Evolutionary conservation across 2,888 invertebrate genomes (phyloP).

Genomic region (Scotopteryx bipunctaria): DNA sequence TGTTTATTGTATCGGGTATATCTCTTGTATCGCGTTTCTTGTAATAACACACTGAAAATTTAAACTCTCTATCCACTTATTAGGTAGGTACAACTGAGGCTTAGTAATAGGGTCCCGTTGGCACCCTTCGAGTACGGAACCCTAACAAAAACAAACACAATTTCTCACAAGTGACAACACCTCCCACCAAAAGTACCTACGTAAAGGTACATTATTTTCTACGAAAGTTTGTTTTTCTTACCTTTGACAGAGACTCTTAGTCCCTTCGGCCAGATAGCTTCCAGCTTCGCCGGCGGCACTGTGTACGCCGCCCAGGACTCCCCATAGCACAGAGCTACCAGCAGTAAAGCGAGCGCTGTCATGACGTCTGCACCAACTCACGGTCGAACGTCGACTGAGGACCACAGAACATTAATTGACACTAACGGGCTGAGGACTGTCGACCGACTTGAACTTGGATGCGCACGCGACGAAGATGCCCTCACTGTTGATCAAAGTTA

Average conservation of each 20-base stretch:
- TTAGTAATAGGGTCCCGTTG: no score
- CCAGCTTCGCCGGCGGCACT: conserved; percentile 82
- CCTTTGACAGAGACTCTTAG: conserved; percentile 81
- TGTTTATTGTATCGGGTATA: no score
- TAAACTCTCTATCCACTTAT: no score
- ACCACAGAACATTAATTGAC: no score
- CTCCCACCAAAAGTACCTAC: no score
- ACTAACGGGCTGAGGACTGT: no score
- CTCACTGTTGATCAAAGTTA: background rate
- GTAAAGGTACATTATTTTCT: background rate
- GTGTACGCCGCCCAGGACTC: conserved; percentile 49
- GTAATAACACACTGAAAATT: no score
- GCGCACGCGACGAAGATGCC: conserved; percentile 44
- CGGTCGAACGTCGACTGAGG: conserved; percentile 47
- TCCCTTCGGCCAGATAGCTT: conserved; percentile 84
- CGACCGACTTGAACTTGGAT: conserved; percentile 17
- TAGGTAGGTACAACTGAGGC: no score
- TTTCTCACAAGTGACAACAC: no score
- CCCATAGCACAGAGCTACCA: conserved; percentile 40
- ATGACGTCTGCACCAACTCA: conserved; percentile 50
- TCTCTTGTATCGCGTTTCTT: no score
- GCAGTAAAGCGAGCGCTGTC: conserved; percentile 40
- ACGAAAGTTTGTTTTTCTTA: conserved; percentile 25
- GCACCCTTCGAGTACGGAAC: no score
- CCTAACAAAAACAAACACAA: background rate